Evolutionary conservation across 2,113 vertebrate species (phyloP).

Genomic region (Spilogale gracilis): DNA sequence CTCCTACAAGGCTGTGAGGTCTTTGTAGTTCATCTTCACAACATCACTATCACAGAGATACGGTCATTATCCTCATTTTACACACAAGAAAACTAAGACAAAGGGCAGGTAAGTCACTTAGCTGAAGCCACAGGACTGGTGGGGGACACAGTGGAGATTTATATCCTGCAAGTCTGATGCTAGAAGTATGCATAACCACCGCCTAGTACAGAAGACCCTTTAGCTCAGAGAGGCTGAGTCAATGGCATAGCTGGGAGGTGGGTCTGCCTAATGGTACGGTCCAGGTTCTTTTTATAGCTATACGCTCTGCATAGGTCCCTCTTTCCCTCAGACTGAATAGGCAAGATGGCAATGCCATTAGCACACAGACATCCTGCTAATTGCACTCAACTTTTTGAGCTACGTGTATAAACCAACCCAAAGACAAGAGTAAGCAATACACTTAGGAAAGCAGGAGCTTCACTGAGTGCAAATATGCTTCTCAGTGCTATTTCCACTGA

Average conservation of each 20-base stretch:
- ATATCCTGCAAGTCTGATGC: too few relatives aligned
- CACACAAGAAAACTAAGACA: not conserved
- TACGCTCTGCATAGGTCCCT: not conserved
- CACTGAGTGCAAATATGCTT: slow-evolving; percentile 50
- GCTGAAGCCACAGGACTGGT: not conserved
- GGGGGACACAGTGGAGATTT: not conserved
- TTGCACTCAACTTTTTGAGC: slow-evolving; percentile 20
- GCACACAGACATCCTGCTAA: not conserved
- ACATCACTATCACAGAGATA: not conserved
- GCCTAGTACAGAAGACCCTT: not conserved
- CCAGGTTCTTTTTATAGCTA: not conserved
- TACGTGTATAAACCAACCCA: not conserved
- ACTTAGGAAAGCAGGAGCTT: not conserved
- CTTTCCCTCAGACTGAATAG: not conserved
- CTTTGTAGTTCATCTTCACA: not conserved
- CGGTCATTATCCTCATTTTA: not conserved
- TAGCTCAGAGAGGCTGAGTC: not conserved
- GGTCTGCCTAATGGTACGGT: not conserved
- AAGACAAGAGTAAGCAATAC: not conserved
- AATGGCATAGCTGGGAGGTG: not conserved
- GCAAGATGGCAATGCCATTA: not conserved
- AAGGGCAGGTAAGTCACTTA: not conserved
- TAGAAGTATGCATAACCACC: not conserved
- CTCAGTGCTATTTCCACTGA: slow-evolving; percentile 61
- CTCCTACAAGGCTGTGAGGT: not conserved